phyloP scores from a whole-genome alignment of 1,140 invertebrate genomes.

The Leptinotarsa texana region DNA sequence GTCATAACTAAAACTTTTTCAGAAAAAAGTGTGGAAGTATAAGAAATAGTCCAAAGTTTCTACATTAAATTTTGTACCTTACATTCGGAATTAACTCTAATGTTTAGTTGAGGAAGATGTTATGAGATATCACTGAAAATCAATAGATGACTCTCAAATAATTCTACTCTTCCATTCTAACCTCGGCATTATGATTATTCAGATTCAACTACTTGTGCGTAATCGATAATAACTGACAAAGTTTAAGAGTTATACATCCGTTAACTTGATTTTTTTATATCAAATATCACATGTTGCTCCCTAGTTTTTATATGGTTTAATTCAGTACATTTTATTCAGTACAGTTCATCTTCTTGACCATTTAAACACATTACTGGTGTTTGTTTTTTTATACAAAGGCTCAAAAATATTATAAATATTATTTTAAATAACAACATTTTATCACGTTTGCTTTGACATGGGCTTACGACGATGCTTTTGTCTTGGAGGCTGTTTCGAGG shows the following conservation, averaged over 20 bases:
- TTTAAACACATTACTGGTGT: conserved; percentile 29
- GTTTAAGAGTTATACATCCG: too few relatives aligned
- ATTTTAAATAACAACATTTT: conserved; percentile 33
- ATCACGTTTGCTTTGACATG: conserved; percentile 46
- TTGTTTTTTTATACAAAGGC: conserved; percentile 28
- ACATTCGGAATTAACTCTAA: too few relatives aligned
- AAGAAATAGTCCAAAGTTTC: too few relatives aligned
- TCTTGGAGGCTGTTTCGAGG: conserved; percentile 21
- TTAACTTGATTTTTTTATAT: neutral
- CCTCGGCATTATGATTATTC: too few relatives aligned
- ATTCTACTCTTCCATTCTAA: too few relatives aligned
- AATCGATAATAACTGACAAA: neutral
- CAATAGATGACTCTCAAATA: too few relatives aligned
- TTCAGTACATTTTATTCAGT: neutral
- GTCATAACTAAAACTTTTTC: conserved; percentile 3
- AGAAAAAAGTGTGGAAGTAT: neutral
- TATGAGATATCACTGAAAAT: too few relatives aligned
- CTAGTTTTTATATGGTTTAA: conserved; percentile 19
- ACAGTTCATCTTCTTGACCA: conserved; percentile 24
- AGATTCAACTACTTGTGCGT: neutral
- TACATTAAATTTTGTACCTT: too few relatives aligned
- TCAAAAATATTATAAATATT: conserved; percentile 30
- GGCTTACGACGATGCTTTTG: conserved; percentile 44
- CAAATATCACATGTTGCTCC: conserved; percentile 14
- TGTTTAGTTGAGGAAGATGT: too few relatives aligned